These are phyloP conservation scores for Campopleginae sp. DNA, from an alignment of 2,888 invertebrate species.

Conservation along the genomic window DNA sequence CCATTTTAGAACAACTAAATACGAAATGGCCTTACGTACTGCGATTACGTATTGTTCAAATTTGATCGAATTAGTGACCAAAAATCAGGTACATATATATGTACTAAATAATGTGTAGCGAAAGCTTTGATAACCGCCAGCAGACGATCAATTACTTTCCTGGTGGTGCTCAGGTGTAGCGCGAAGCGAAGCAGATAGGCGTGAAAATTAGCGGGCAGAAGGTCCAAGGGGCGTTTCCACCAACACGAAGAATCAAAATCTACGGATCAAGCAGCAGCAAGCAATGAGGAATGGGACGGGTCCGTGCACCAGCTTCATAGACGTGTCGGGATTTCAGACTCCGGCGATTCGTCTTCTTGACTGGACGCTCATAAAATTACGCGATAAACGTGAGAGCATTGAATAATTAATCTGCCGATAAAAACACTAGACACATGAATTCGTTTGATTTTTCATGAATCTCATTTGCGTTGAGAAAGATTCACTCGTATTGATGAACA, in stretches of 20 bases:
- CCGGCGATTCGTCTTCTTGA: slow-evolving; percentile 33
- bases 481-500: neutral
- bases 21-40: neutral
- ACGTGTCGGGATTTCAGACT: slow-evolving; percentile 22
- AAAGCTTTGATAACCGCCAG: slow-evolving; percentile 36
- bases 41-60: neutral
- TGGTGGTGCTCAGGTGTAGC: slow-evolving; percentile 18
- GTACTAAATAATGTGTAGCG: neutral
- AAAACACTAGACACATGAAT: neutral
- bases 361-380: neutral
- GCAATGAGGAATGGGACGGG: slow-evolving; percentile 1
- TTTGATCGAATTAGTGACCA: neutral
- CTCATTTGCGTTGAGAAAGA: neutral
- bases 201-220: slow-evolving; percentile 25
- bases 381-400: neutral
- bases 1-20: neutral
- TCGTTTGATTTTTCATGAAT: neutral
- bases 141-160: slow-evolving; percentile 58
- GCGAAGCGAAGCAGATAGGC: slow-evolving; percentile 11
- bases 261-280: neutral
- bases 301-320: neutral
- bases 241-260: slow-evolving; percentile 43
- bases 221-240: slow-evolving; percentile 24
- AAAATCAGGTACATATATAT: neutral
- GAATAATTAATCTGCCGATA: neutral